These are phyloP conservation scores for Dipodomys spectabilis DNA, from an alignment of 2,113 vertebrate genomes.

Conservation along the genomic window DNA sequence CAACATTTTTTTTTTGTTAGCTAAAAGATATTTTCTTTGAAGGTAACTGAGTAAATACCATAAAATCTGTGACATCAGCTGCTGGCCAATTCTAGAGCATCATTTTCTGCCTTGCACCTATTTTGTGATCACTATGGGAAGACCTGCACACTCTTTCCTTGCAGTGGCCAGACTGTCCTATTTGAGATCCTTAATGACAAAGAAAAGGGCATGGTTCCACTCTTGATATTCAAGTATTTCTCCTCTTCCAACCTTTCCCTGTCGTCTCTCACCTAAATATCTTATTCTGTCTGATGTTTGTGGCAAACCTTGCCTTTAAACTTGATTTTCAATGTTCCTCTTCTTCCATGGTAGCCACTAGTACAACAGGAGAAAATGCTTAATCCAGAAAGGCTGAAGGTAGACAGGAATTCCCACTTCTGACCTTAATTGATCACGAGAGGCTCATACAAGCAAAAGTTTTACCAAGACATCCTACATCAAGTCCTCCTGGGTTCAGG, in stretches of 20 bases:
- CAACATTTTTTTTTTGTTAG: not conserved
- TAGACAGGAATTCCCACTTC: not conserved
- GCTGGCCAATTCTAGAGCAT: constrained; percentile 4
- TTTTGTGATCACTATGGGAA: not conserved
- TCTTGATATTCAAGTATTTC: not conserved
- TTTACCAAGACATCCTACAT: not conserved
- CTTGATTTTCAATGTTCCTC: not conserved
- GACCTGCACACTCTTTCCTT: not conserved
- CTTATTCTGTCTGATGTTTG: not conserved
- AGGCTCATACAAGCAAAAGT: not conserved
- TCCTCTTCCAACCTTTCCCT: not conserved
- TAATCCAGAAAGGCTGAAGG: not conserved
- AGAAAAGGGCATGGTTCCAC: not conserved
- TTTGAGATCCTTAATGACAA: not conserved
- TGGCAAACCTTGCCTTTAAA: not conserved
- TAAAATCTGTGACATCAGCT: not conserved
- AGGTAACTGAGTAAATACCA: not conserved
- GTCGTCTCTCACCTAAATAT: not conserved
- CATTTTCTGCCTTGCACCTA: not conserved
- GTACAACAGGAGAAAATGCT: not conserved
- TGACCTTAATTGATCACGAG: not conserved
- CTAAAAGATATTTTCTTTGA: not conserved
- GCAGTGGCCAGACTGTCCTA: not conserved
- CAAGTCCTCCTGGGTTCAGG: not conserved
- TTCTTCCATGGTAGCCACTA: not conserved